These are phyloP conservation scores for Parthenolecanium corni DNA, from an alignment of 2,888 invertebrate species.

Conservation along the genomic window DNA sequence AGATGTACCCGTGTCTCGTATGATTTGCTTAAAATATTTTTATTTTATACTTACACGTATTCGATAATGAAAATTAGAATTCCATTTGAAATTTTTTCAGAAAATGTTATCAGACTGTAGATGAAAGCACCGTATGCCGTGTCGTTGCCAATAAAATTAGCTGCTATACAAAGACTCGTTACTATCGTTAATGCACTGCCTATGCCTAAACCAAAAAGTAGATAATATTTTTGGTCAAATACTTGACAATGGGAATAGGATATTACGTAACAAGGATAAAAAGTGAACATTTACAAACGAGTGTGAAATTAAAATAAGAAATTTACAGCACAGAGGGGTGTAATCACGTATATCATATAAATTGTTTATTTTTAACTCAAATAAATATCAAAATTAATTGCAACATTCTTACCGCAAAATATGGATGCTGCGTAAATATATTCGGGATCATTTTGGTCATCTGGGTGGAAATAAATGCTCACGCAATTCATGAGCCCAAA, in stretches of 20 bases:
- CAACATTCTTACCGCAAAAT: slow-evolving; percentile 9
- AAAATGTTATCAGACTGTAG: slow-evolving; percentile 85
- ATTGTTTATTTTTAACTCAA: too few relatives aligned
- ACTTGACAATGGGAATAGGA: not conserved
- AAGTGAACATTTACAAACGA: too few relatives aligned
- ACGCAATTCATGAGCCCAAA: slow-evolving; percentile 17
- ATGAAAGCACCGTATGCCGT: slow-evolving; percentile 81
- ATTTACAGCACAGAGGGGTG: too few relatives aligned
- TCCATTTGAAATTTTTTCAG: slow-evolving; percentile 82
- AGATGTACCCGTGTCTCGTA: too few relatives aligned
- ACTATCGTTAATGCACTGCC: slow-evolving; percentile 75
- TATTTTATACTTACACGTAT: slow-evolving; percentile 47
- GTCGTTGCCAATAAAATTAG: slow-evolving; percentile 72
- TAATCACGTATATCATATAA: too few relatives aligned
- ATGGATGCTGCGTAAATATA: slow-evolving; percentile 18
- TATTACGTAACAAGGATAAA: not conserved
- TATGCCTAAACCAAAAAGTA: slow-evolving; percentile 48
- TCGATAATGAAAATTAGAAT: slow-evolving; percentile 71
- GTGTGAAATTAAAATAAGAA: too few relatives aligned
- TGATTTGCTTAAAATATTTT: not conserved
- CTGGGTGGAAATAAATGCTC: slow-evolving; percentile 5
- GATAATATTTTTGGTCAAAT: not conserved
- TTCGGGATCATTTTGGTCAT: not conserved
- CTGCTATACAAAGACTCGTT: slow-evolving; percentile 72
- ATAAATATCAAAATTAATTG: too few relatives aligned